Evolutionary conservation across 1,140 invertebrate genomes (phyloP).

Genomic region (Melipona quadrifasciata): DNA sequence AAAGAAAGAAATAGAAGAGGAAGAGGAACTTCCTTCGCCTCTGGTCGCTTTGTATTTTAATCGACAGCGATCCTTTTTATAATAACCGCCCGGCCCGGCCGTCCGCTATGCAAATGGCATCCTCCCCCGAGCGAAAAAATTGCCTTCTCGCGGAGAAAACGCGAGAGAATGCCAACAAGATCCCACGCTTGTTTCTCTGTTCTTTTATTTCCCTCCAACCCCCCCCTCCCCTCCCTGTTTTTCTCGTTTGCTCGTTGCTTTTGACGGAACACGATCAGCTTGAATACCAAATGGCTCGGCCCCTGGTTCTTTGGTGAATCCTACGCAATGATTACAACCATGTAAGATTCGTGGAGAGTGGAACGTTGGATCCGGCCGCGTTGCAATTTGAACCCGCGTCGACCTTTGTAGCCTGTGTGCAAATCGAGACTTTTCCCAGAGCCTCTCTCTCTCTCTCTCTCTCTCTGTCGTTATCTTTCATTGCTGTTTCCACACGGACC

Average conservation of each 20-base stretch:
- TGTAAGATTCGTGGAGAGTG: conserved; percentile 8
- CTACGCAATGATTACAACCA: conserved; percentile 19
- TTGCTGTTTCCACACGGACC: not conserved
- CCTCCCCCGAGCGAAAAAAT: not conserved
- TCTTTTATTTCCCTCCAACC: not conserved
- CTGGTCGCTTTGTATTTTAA: conserved; percentile 31
- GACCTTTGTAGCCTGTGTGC: conserved; percentile 9
- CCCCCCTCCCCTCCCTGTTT: rapidly evolving
- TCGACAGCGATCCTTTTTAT: conserved; percentile 14
- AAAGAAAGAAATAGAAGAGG: not conserved
- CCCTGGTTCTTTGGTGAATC: not conserved
- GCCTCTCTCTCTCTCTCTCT: not conserved
- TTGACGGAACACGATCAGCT: not conserved
- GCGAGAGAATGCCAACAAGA: conserved; percentile 19
- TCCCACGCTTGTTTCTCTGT: not conserved
- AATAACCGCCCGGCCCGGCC: not conserved
- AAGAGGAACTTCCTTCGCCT: not conserved
- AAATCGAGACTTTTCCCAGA: conserved; percentile 2
- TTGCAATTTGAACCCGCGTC: conserved; percentile 9
- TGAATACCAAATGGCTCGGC: not conserved
- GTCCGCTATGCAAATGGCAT: conserved; percentile 28
- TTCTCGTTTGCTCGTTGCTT: not conserved
- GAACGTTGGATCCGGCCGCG: not conserved
- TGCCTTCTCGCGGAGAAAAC: not conserved
- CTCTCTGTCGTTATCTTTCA: conserved; percentile 10